phyloP scores from a whole-genome alignment of 2,797 vertebrate species.

The Anisognathus igniventris region DNA sequence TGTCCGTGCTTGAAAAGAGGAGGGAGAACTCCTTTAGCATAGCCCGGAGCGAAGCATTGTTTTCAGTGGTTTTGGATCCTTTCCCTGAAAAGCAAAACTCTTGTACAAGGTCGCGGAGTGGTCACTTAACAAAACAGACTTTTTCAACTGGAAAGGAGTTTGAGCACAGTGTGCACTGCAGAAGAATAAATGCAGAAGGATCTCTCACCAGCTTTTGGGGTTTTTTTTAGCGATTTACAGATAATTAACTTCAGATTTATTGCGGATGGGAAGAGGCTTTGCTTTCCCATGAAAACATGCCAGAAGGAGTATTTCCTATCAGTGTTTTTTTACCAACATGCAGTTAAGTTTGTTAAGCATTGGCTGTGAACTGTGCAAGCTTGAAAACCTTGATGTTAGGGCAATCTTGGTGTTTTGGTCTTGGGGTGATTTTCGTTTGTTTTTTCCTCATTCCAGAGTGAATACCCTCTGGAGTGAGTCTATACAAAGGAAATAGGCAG shows the following conservation, averaged over 20 bases:
- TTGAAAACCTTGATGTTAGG: background rate
- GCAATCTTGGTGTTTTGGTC: background rate
- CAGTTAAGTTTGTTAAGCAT: accelerated
- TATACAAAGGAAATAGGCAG: background rate
- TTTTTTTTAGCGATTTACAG: background rate
- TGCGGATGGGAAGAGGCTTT: background rate
- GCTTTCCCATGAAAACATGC: background rate
- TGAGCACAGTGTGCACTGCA: accelerated
- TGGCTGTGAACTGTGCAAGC: background rate
- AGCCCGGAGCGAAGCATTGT: background rate
- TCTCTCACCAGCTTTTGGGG: accelerated
- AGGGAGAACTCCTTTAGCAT: background rate
- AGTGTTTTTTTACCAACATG: background rate
- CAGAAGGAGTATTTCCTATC: background rate
- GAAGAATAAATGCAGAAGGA: background rate
- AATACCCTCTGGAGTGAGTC: background rate
- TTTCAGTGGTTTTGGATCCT: background rate
- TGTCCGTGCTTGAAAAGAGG: background rate
- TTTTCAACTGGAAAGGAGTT: background rate
- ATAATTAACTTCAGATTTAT: background rate
- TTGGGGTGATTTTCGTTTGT: background rate
- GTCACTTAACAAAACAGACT: background rate
- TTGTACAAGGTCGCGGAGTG: background rate
- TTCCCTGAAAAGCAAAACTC: background rate
- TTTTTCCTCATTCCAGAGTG: background rate